Conservation (phyloP, 2,888 invertebrate species). For the Polydrusus cervinus region DNA sequence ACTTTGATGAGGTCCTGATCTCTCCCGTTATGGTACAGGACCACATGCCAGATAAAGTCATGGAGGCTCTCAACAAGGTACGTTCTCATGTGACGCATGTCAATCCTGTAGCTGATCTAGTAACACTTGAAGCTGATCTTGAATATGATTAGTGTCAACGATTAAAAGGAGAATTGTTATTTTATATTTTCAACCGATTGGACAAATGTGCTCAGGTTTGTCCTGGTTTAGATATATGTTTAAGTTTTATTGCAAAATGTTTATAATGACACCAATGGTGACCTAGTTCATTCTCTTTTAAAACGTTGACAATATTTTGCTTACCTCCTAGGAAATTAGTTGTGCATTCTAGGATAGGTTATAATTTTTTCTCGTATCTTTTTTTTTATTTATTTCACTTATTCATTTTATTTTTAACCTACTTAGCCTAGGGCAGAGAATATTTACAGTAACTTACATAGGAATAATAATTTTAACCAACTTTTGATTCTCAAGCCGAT, state of each 20-base stretch:
- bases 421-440: no score
- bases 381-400: not conserved
- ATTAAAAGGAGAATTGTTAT: not conserved
- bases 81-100: constrained; percentile 57
- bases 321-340: not conserved
- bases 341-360: not conserved
- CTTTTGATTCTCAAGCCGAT: no score
- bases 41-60: constrained; percentile 91
- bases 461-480: no score
- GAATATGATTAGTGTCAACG: constrained; percentile 18
- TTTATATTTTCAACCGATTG: no score
- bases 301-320: not conserved
- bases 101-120: constrained; percentile 40
- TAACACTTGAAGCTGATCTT: constrained; percentile 55
- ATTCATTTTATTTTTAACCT: no score
- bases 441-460: no score
- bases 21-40: constrained; percentile 93
- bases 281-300: no score
- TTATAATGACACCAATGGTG: no score
- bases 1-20: constrained; percentile 90
- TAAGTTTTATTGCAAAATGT: no score
- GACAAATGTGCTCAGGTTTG: no score
- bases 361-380: not conserved
- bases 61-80: constrained; percentile 90
- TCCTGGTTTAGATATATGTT: no score